phyloP scores from a whole-genome alignment of 2,888 invertebrate species.

The Athalia circularis region DNA sequence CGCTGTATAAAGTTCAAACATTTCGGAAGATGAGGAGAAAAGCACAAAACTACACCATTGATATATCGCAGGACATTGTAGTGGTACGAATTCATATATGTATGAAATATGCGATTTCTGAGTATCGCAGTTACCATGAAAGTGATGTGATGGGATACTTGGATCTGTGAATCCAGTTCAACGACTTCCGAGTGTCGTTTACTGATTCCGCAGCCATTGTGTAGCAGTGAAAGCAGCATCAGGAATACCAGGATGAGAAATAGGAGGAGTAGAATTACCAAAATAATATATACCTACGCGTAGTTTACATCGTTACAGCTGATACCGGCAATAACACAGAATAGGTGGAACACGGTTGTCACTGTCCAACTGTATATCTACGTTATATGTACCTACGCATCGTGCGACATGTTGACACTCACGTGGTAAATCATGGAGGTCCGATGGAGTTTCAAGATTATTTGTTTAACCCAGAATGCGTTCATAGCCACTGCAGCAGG shows the following conservation, averaged over 20 bases:
- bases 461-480: slow-evolving; percentile 37
- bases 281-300: not conserved
- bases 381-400: not conserved
- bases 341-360: not conserved
- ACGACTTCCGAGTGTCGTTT: not conserved
- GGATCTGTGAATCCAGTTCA: not conserved
- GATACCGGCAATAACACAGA: slow-evolving; percentile 9
- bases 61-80: no score
- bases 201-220: not conserved
- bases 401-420: slow-evolving; percentile 30
- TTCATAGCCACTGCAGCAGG: not conserved
- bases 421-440: slow-evolving; percentile 36
- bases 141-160: not conserved
- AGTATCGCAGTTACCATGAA: no score
- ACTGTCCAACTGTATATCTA: no score
- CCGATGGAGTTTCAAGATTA: slow-evolving; percentile 7
- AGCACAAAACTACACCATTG: no score
- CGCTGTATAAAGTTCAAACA: no score
- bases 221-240: not conserved
- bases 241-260: not conserved
- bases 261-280: no score
- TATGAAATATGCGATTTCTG: no score
- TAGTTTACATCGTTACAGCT: not conserved
- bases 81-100: no score
- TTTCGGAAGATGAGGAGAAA: no score